These are phyloP conservation scores for Toxotes chatareus DNA, from an alignment of 2,113 vertebrate species.

Conservation along the genomic window DNA sequence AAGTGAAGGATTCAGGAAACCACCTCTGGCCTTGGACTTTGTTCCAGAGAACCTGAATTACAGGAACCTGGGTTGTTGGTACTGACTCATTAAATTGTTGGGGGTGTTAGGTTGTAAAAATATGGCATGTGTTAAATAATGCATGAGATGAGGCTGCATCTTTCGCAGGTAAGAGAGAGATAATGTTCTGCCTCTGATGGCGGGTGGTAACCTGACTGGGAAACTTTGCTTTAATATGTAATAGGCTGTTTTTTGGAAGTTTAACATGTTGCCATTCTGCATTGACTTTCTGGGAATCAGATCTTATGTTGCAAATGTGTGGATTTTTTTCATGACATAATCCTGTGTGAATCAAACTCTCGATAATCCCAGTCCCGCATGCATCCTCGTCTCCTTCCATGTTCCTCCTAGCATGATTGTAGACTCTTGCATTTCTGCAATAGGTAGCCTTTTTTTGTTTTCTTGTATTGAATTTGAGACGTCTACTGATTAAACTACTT, in stretches of 20 bases:
- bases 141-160: slow-evolving; percentile 40
- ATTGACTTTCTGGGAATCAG: too few relatives aligned
- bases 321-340: not conserved
- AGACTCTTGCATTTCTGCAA: too few relatives aligned
- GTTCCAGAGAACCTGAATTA: slow-evolving; percentile 6
- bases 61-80: slow-evolving; percentile 2
- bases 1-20: not conserved
- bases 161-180: slow-evolving; percentile 27
- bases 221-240: not conserved
- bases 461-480: too few relatives aligned
- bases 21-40: slow-evolving; percentile 61
- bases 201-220: not conserved
- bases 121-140: slow-evolving; percentile 28
- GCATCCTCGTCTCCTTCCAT: not conserved
- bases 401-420: too few relatives aligned
- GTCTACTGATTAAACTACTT: too few relatives aligned
- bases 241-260: not conserved
- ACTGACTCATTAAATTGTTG: slow-evolving; percentile 45
- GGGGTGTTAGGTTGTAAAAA: slow-evolving; percentile 56
- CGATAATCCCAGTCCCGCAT: not conserved
- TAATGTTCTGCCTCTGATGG: not conserved
- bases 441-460: too few relatives aligned
- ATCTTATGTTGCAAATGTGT: not conserved
- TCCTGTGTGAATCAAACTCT: not conserved
- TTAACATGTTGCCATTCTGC: too few relatives aligned